phyloP scores from a whole-genome alignment of 2,113 vertebrate species.

The Xyliphius kryptos region DNA sequence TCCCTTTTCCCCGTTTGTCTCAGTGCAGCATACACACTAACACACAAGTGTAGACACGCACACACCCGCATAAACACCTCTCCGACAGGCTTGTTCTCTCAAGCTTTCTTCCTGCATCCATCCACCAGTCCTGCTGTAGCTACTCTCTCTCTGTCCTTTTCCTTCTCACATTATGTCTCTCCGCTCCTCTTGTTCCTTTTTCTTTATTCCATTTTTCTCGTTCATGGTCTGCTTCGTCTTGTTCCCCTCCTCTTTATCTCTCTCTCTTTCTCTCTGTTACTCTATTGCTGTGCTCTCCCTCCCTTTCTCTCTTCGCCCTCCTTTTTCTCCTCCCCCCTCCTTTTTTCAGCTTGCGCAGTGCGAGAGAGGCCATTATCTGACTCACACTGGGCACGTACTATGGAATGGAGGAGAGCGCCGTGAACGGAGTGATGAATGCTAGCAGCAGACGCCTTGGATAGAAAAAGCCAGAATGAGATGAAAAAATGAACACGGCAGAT shows the following conservation, averaged over 20 bases:
- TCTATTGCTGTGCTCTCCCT: constrained; percentile 41
- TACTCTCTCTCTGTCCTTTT: too few relatives aligned
- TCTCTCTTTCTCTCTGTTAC: constrained; percentile 28
- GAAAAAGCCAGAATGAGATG: too few relatives aligned
- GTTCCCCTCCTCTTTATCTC: constrained; percentile 53
- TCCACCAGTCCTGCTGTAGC: too few relatives aligned
- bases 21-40: too few relatives aligned
- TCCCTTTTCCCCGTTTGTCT: too few relatives aligned
- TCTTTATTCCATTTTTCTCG: constrained; percentile 64
- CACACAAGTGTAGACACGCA: too few relatives aligned
- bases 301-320: constrained; percentile 46
- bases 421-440: constrained; percentile 22
- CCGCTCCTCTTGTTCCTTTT: constrained; percentile 66
- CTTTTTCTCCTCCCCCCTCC: constrained; percentile 52
- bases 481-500: too few relatives aligned
- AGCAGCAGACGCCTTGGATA: constrained; percentile 15
- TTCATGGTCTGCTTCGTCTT: constrained; percentile 62
- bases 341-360: constrained; percentile 63
- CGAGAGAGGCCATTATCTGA: constrained; percentile 77
- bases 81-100: too few relatives aligned
- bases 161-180: constrained; percentile 64
- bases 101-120: too few relatives aligned
- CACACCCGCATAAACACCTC: too few relatives aligned
- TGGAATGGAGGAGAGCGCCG: constrained; percentile 70
- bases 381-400: constrained; percentile 71